Percentiles rank a stretch among this genome's conserved stretches.
phyloP scores from a whole-genome alignment of 2,797 vertebrate species.

The Yasuhikotakia modesta region DNA sequence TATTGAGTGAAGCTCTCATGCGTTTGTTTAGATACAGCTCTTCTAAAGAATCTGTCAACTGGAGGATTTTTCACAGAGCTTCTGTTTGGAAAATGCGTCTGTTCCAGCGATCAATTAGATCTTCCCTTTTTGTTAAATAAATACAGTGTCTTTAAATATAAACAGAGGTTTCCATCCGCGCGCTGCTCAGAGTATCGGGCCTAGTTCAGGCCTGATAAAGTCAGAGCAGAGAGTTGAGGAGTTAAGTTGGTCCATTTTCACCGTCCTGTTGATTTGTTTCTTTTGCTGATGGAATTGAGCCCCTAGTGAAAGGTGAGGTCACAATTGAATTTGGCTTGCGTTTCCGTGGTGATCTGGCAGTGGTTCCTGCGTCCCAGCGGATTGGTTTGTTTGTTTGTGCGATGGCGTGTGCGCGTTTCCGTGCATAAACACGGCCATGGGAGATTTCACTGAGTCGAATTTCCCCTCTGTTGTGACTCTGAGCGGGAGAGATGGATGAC shows the following conservation, averaged over 20 bases:
- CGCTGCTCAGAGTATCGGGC: slow-evolving; percentile 18
- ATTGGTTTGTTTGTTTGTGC: slow-evolving; percentile 72
- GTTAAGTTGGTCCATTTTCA: slow-evolving; percentile 36
- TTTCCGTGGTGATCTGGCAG: slow-evolving; percentile 79
- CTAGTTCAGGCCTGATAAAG: slow-evolving; percentile 58
- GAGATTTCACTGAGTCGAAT: slow-evolving; percentile 84
- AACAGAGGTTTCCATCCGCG: slow-evolving; percentile 69
- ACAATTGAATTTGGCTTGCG: slow-evolving; percentile 77
- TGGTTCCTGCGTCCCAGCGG: slow-evolving; percentile 68
- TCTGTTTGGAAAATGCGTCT: slow-evolving; percentile 58
- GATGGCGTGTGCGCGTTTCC: slow-evolving; percentile 65
- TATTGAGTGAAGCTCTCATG: slow-evolving; percentile 55
- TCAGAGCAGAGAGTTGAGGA: slow-evolving; percentile 13
- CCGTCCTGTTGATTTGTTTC: slow-evolving; percentile 75
- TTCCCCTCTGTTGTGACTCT: slow-evolving; percentile 83
- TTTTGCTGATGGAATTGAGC: slow-evolving; percentile 70
- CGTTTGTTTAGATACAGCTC: slow-evolving; percentile 70
- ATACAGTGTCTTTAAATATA: slow-evolving; percentile 71
- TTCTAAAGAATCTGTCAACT: slow-evolving; percentile 70
- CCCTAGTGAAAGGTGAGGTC: slow-evolving; percentile 77
- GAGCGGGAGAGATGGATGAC: slow-evolving; percentile 90
- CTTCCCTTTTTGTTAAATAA: slow-evolving; percentile 77
- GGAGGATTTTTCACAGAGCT: slow-evolving; percentile 72
- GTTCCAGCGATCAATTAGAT: slow-evolving; percentile 68
- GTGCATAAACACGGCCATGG: slow-evolving; percentile 63